Conservation (phyloP, 2,113 vertebrate genomes). For the Heliornis fulica region DNA sequence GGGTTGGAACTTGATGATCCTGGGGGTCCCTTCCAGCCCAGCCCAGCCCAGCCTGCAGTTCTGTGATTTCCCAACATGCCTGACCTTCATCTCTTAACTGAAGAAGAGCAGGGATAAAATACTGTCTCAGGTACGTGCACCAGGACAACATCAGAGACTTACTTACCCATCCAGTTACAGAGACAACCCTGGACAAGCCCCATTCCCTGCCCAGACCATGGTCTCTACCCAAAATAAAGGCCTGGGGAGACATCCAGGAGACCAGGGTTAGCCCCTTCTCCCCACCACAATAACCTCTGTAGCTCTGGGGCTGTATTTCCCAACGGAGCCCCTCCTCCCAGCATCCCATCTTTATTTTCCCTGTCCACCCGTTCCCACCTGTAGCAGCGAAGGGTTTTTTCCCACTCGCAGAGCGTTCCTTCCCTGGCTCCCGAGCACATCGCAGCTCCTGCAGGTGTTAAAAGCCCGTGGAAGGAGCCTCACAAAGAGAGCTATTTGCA, state of each 20-base stretch:
- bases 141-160: background rate
- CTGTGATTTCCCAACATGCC: background rate
- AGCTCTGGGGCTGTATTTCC: background rate
- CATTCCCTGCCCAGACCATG: background rate
- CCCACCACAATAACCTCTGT: background rate
- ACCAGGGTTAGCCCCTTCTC: background rate
- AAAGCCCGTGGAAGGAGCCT: background rate
- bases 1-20: too few relatives aligned
- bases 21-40: background rate
- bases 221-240: background rate
- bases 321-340: background rate
- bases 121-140: too few relatives aligned
- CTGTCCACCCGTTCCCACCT: accelerated
- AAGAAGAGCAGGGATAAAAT: background rate
- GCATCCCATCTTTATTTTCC: background rate
- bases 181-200: background rate
- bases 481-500: background rate
- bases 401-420: background rate
- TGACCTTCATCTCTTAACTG: background rate
- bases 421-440: accelerated
- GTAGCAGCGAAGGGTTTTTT: background rate
- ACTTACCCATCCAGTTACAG: too few relatives aligned
- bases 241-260: background rate
- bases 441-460: background rate
- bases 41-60: too few relatives aligned